phyloP scores from a whole-genome alignment of 2,888 invertebrate species.

The Notodonta dromedarius region DNA sequence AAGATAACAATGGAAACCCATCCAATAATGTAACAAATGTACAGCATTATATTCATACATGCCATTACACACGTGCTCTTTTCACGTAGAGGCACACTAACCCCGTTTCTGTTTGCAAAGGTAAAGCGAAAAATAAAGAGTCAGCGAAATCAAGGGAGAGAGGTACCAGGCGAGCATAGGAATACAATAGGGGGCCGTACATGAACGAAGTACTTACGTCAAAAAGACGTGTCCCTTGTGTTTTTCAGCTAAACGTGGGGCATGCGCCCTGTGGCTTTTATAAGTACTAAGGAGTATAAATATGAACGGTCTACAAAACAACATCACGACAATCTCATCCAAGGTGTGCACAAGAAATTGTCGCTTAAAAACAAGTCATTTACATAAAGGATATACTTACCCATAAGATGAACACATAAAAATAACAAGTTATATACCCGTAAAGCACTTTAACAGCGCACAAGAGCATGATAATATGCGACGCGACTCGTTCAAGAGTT shows the following conservation, averaged over 20 bases:
- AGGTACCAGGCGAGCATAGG: slow-evolving; percentile 58
- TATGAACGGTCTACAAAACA: neutral
- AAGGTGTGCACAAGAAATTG: slow-evolving; percentile 11
- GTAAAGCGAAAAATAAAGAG: slow-evolving; percentile 57
- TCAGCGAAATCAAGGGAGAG: slow-evolving; percentile 60
- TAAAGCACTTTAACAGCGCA: slow-evolving; percentile 34
- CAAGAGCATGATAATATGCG: slow-evolving; percentile 34
- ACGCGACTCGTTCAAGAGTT: slow-evolving; percentile 37
- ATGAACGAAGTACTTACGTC: slow-evolving; percentile 17
- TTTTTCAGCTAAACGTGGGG: slow-evolving; percentile 16
- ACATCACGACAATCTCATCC: neutral
- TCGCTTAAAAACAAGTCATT: slow-evolving; percentile 5
- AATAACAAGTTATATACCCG: slow-evolving; percentile 25
- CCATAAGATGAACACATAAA: slow-evolving; percentile 30
- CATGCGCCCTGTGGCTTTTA: neutral
- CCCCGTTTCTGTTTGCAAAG: slow-evolving; percentile 55
- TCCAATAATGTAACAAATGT: neutral
- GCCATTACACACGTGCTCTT: slow-evolving; percentile 47
- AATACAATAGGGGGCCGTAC: slow-evolving; percentile 48
- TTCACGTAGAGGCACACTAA: slow-evolving; percentile 57
- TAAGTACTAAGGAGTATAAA: neutral
- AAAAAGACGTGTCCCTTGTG: slow-evolving; percentile 35
- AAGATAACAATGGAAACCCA: neutral
- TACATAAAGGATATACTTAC: slow-evolving; percentile 21
- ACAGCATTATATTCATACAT: slow-evolving; percentile 17